Conservation (phyloP, 1,140 invertebrate genomes). For the Colletes latitarsis region DNA sequence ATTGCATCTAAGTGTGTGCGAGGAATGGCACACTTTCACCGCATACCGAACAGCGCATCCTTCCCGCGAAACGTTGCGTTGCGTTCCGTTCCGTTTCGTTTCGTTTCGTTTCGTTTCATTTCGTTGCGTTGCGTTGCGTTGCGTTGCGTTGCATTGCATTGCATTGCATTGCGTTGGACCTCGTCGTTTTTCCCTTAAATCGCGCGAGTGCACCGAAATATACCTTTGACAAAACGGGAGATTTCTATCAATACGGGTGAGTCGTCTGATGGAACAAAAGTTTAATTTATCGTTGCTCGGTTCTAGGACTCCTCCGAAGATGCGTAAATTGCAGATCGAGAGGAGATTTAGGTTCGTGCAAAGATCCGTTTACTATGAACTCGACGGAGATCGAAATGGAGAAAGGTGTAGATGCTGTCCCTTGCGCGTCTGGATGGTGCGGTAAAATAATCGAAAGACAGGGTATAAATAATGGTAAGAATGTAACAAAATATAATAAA, state of each 20-base stretch:
- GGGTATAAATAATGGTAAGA: constrained; percentile 81
- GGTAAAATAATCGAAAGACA: constrained; percentile 93
- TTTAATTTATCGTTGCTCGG: constrained; percentile 15
- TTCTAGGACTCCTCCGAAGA: constrained; percentile 83
- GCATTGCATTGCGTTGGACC: too few relatives aligned
- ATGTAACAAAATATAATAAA: too few relatives aligned
- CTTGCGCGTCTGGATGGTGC: constrained; percentile 96
- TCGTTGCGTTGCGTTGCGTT: too few relatives aligned
- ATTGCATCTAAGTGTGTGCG: background rate
- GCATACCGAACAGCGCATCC: constrained; percentile 34
- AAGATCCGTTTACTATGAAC: constrained; percentile 92
- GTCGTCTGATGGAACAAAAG: background rate
- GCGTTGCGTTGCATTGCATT: too few relatives aligned
- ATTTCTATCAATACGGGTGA: background rate
- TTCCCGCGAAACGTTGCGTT: background rate
- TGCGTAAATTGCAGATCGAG: constrained; percentile 92
- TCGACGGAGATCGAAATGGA: constrained; percentile 86
- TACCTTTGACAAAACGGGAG: background rate
- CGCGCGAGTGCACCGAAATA: background rate
- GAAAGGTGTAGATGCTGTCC: constrained; percentile 87
- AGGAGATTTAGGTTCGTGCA: constrained; percentile 92
- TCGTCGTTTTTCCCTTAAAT: background rate
- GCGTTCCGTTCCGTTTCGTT: too few relatives aligned
- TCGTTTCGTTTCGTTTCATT: too few relatives aligned
- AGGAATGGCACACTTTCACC: constrained; percentile 46